Evolutionary conservation across 2,888 invertebrate species (phyloP).

Genomic region (Opisthograptis luteolata): DNA sequence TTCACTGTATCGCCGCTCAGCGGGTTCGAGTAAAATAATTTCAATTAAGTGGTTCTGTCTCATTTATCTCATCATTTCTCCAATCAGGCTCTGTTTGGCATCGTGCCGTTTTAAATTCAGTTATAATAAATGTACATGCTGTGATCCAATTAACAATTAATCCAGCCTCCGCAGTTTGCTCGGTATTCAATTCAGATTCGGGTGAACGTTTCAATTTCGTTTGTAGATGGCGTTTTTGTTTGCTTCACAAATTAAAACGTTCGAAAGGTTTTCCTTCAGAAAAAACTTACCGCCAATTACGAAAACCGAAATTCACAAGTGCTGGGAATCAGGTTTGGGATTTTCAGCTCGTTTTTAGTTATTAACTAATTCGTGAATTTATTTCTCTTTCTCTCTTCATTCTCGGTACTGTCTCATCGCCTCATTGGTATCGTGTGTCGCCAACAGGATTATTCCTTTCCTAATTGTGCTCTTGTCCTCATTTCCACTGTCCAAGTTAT

Average conservation of each 20-base stretch:
- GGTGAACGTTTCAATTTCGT: conserved; percentile 66
- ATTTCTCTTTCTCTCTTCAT: conserved; percentile 6
- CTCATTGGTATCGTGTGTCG: conserved; percentile 20
- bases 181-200: conserved; percentile 67
- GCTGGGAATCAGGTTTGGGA: too few species aligned
- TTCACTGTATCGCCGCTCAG: conserved; percentile 29
- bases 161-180: conserved; percentile 60
- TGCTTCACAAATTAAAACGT: conserved; percentile 63
- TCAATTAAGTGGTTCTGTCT: conserved; percentile 38
- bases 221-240: conserved; percentile 66
- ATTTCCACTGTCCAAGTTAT: conserved; percentile 18
- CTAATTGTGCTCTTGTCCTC: conserved; percentile 15
- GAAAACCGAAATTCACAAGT: too few species aligned
- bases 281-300: too few species aligned
- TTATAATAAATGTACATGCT: conserved; percentile 64
- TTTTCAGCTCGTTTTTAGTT: too few species aligned
- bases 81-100: conserved; percentile 55
- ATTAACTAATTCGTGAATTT: too few species aligned
- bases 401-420: background rate
- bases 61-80: conserved; percentile 48
- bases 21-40: conserved; percentile 28
- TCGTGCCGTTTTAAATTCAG: conserved; percentile 57
- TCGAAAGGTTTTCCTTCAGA: conserved; percentile 60
- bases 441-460: conserved; percentile 13
- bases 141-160: conserved; percentile 77